Evolutionary conservation across 2,797 vertebrate species (phyloP).

Genomic region (Peromyscus aztecus): DNA sequence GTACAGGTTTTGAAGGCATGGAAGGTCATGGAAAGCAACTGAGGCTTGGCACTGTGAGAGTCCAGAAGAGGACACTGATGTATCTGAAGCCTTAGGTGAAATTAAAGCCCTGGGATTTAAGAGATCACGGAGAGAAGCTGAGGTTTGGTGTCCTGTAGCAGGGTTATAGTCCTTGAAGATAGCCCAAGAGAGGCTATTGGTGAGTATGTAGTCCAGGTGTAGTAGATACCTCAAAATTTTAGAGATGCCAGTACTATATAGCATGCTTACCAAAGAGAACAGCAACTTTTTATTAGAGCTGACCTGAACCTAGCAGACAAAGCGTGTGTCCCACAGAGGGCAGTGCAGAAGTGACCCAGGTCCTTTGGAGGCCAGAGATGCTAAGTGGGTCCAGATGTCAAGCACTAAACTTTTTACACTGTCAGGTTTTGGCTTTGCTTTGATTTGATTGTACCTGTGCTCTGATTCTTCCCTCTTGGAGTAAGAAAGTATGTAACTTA

Average conservation of each 20-base stretch:
- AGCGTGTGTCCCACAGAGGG: background rate
- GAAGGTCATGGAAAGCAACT: background rate
- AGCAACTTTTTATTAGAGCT: background rate
- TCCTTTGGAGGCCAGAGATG: background rate
- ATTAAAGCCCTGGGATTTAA: background rate
- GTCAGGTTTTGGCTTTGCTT: background rate
- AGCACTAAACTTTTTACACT: background rate
- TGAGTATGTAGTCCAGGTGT: too few relatives aligned
- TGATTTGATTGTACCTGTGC: background rate
- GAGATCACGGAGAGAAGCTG: background rate
- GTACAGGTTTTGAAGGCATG: too few relatives aligned
- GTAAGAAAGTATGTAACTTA: background rate
- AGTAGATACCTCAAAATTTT: background rate
- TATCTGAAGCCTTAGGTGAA: background rate
- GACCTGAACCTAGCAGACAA: background rate
- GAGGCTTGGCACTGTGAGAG: too few relatives aligned
- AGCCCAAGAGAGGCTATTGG: too few relatives aligned
- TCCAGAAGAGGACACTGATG: background rate
- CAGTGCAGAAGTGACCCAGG: background rate
- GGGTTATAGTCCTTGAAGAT: background rate
- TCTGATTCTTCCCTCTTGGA: background rate
- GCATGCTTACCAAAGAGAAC: background rate
- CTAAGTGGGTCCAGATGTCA: background rate
- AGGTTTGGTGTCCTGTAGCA: background rate
- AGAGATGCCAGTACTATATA: background rate